phyloP scores from a whole-genome alignment of 1,140 invertebrate species.

The Adelges cooleyi region DNA sequence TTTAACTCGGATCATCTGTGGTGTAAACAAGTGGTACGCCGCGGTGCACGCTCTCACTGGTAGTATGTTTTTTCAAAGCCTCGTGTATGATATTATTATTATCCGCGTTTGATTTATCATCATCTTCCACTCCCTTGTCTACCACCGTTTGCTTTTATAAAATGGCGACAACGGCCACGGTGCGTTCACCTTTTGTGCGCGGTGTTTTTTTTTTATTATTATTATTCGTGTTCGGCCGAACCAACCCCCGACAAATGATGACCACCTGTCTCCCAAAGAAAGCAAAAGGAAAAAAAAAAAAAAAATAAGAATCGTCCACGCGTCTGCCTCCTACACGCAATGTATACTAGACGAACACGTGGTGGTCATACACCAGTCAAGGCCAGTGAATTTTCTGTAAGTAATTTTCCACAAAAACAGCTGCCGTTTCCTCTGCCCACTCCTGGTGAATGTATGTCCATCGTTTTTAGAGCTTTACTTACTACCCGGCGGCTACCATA shows the following conservation, averaged over 20 bases:
- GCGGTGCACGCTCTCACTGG: too few species aligned
- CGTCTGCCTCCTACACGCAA: not conserved
- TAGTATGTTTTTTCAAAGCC: too few species aligned
- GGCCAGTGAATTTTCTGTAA: not conserved
- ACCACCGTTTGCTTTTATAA: not conserved
- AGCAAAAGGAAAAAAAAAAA: not conserved
- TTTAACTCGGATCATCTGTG: too few species aligned
- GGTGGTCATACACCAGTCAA: not conserved
- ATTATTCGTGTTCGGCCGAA: not conserved
- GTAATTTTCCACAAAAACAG: not conserved
- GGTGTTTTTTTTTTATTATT: too few species aligned
- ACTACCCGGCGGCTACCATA: too few species aligned
- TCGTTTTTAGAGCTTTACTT: too few species aligned
- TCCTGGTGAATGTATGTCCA: too few species aligned
- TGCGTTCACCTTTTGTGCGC: not conserved
- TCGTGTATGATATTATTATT: too few species aligned
- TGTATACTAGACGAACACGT: too few species aligned
- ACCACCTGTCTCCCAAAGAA: not conserved
- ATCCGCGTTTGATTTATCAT: too few species aligned
- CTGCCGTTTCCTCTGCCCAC: not conserved
- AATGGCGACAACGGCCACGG: slow-evolving; percentile 10
- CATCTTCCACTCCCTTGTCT: not conserved
- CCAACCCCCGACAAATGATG: slow-evolving; percentile 10
- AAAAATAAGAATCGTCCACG: slow-evolving; percentile 6
- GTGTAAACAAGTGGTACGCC: too few species aligned